Conservation (phyloP, 2,888 invertebrate species). For the Scelioninae gen. 1 region DNA sequence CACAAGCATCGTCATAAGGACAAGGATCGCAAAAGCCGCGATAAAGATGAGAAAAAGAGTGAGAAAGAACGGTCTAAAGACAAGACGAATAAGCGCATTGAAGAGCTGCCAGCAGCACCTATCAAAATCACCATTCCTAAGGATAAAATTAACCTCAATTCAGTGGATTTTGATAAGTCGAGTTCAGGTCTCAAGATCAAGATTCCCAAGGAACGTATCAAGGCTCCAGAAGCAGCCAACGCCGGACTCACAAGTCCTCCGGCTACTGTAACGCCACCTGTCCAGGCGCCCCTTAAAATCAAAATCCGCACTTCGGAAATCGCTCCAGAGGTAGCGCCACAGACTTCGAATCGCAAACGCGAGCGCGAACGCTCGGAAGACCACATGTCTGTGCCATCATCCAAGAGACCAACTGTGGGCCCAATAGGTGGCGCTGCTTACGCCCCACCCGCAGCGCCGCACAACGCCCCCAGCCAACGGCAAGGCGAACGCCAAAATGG, state of each 20-base stretch:
- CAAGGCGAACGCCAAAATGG: slow-evolving; percentile 82
- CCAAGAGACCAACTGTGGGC: slow-evolving; percentile 82
- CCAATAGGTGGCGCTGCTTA: slow-evolving; percentile 57
- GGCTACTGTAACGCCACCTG: slow-evolving; percentile 64
- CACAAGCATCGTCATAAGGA: slow-evolving; percentile 82
- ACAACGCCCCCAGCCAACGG: slow-evolving; percentile 69
- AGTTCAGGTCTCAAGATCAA: slow-evolving; percentile 89
- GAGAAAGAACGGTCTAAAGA: slow-evolving; percentile 88
- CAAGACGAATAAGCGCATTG: slow-evolving; percentile 65
- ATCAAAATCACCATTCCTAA: slow-evolving; percentile 87
- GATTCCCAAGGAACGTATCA: slow-evolving; percentile 91
- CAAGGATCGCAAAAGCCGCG: slow-evolving; percentile 45
- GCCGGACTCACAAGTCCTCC: slow-evolving; percentile 80
- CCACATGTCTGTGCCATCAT: slow-evolving; percentile 75
- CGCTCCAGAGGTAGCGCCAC: slow-evolving; percentile 72
- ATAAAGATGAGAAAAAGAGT: slow-evolving; percentile 83
- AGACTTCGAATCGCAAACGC: slow-evolving; percentile 73
- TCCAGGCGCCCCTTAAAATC: slow-evolving; percentile 87
- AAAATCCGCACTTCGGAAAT: slow-evolving; percentile 92
- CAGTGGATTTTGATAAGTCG: slow-evolving; percentile 67
- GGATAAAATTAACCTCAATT: slow-evolving; percentile 85
- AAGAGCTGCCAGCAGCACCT: slow-evolving; percentile 76
- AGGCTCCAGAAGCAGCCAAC: slow-evolving; percentile 75
- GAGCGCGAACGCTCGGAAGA: slow-evolving; percentile 83
- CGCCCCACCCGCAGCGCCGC: slow-evolving; percentile 42